Conservation (phyloP, 2,888 invertebrate genomes). For the Trissonchulus sp. region DNA sequence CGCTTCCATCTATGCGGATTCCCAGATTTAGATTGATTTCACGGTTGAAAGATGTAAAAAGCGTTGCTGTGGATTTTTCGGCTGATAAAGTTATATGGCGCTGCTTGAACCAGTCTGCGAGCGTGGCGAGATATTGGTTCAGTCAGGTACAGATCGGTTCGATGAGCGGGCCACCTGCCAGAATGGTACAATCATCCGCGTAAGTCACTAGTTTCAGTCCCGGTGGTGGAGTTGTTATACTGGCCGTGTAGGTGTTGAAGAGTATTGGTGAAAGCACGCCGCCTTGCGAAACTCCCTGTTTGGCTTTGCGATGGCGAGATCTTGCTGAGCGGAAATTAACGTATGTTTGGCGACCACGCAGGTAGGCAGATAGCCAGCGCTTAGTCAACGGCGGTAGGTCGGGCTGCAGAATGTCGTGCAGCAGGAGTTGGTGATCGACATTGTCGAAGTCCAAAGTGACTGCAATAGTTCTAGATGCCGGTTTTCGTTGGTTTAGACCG, state of each 20-base stretch:
- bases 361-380: constrained; percentile 8
- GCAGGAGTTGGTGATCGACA: not conserved
- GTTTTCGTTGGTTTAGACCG: constrained; percentile 17
- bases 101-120: not conserved
- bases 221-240: not conserved
- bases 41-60: constrained; percentile 1
- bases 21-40: constrained; percentile 3
- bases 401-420: not conserved
- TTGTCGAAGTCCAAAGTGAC: constrained; percentile 20
- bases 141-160: not conserved
- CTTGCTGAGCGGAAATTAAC: constrained; percentile 11
- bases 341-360: constrained; percentile 9
- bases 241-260: not conserved
- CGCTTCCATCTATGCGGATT: not conserved
- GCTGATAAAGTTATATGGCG: not conserved
- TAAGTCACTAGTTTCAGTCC: constrained; percentile 6
- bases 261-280: constrained; percentile 13
- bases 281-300: constrained; percentile 18
- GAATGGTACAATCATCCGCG: not conserved
- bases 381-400: not conserved
- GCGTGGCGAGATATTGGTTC: not conserved
- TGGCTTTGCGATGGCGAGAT: not conserved
- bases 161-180: not conserved
- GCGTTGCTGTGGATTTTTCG: not conserved
- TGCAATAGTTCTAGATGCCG: not conserved